phyloP scores from a whole-genome alignment of 2,888 invertebrate genomes.

The Timema cristinae region DNA sequence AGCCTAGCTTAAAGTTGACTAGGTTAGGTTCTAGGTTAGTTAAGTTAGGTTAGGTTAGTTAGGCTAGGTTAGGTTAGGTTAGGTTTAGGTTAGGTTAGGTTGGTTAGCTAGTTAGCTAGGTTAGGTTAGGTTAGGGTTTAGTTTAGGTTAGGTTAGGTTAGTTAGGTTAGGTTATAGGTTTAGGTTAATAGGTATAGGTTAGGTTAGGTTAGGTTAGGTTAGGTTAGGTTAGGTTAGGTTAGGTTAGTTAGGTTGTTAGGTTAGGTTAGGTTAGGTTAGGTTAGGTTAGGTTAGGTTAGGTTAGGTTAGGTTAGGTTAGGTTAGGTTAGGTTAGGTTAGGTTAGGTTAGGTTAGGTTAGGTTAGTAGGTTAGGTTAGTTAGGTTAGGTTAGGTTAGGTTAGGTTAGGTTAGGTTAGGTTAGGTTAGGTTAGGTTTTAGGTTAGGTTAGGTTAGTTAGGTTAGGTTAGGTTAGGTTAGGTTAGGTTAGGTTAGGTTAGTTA shows the following conservation, averaged over 20 bases:
- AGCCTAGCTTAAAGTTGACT: neutral
- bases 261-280: conserved; percentile 25
- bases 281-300: conserved; percentile 31
- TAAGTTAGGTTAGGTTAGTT: conserved; percentile 12
- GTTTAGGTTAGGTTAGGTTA: conserved; percentile 13
- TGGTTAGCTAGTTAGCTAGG: conserved; percentile 14
- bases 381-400: conserved; percentile 40
- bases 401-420: conserved; percentile 37
- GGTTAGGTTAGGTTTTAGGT: conserved; percentile 21
- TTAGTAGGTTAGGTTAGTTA: conserved; percentile 34
- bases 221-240: conserved; percentile 26
- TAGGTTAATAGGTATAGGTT: too few species aligned
- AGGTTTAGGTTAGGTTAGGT: conserved; percentile 12
- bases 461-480: conserved; percentile 26
- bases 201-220: conserved; percentile 29
- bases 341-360: too few species aligned
- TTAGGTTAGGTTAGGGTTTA: conserved; percentile 17
- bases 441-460: too few species aligned
- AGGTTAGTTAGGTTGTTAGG: neutral
- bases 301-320: conserved; percentile 23
- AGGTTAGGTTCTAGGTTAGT: conserved; percentile 23
- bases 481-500: conserved; percentile 29
- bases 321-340: too few species aligned
- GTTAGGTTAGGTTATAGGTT: neutral
- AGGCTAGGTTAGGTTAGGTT: conserved; percentile 6